Base-by-base conservation (phyloP, 92 coral and sea anemone species). In the Bergia puertoricense region DNA sequence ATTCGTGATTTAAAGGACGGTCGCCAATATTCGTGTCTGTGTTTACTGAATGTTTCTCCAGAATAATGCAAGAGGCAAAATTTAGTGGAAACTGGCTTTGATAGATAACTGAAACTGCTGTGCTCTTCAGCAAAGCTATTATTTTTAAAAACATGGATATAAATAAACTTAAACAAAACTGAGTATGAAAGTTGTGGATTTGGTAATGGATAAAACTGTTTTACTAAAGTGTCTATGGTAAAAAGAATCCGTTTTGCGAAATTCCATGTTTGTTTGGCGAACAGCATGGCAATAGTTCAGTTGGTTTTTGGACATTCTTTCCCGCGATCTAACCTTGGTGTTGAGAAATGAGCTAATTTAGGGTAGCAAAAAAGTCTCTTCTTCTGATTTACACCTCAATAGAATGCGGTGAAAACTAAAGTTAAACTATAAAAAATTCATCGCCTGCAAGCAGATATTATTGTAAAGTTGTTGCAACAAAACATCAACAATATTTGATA, bases 381-480 rank as follows among this genome's bases (percentile, higher is more conserved):
- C 87, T 14, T 46, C 65, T 23, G 39, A 84, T 84, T 84, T 84
- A 72, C 87, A 72, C 78, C 77, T 84, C 79, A 84, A 84, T 72
- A 51, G 83, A 85, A 56, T 88, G 88, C 78, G 89, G 93, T 84
- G 87, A 91, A 90, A 91, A 91, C 85, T 91, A 88, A 88, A 66
- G 76, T 85, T 75, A 45, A 79, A 84, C 75, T 45, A 54, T 91
- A n/a, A 91, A 91, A 88, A 69, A 91, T 91, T 91, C 77, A 91
- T 89, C 68, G 79, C 74, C 87, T 45, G 75, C 89, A 86, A 46
- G 81, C 68, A 45, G 91, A 88, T 69, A 82, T 86, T 88, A 85
- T 91, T 85, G 76, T 91, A 88, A 91, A 88, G 13, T 84, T 68
- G 45, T 84, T 72, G 40, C 77, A 40, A 71, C 69, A 84, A 80